Base-by-base conservation (phyloP, 2,113 vertebrate species). In the Platichthys stellatus region DNA sequence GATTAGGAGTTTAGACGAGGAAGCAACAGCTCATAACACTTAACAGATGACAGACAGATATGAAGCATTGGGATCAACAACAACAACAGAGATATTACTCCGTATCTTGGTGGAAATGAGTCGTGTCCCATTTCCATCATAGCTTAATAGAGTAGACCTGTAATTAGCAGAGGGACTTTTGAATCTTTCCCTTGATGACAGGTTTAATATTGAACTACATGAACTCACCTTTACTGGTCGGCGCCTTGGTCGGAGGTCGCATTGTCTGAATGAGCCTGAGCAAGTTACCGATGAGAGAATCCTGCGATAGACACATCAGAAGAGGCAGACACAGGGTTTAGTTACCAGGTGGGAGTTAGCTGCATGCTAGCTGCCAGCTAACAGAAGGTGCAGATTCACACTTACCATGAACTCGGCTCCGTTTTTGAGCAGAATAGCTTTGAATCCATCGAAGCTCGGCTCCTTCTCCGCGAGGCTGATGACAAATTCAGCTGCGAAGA, bases 201-300 rank as follows among this genome's bases (percentile, higher is more conserved):
- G 3, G 43, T 4, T 13, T 15, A 45, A 45, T 45, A 12, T 0
- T 40, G 3, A 51, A 51, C 15, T 8, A 51, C 20, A 53, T n/a
- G 17, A 20, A 20, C 51, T 35, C 38, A 98, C 97, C 94, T 96
- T 95, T 97, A 86, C 94, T 96, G 0, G 90, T 84, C 1, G 96
- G 95, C 1, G 94, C 81, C 26, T 96, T 97, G 1, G 95, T 56
- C 17, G 97, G 96, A 31, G 97, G 97, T 6, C 97, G 94, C 98
- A 99, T 99, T 0, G 98, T 99, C 86, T 99, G 98, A 63, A 99
- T 99, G 74, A 99, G 96, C 26, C 98, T 94, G 0, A 99, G 89
- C 83, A 99, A 86, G 73, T 99, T 99, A 67, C 97, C 92, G 23
- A 98, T 78, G 62, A 99, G 98, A 1, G 98, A 98, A 83, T 98